phyloP scores from a whole-genome alignment of 92 coral and sea anemone genomes.

The Actinernus sp. region DNA sequence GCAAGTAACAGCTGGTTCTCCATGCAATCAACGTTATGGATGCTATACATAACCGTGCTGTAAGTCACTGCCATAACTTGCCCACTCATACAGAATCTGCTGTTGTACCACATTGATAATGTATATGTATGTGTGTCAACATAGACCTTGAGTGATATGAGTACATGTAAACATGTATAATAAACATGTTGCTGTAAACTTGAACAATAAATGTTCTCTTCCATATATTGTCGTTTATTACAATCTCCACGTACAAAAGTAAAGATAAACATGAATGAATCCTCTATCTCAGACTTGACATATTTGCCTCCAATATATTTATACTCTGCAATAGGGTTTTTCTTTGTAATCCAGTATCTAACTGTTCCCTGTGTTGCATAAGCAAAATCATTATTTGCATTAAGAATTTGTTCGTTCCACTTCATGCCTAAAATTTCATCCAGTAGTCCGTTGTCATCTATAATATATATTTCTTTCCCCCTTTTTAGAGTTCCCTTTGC shows the following conservation, averaged over 20 bases:
- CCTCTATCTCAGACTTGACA: conserved; percentile 45
- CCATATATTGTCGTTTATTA: conserved; percentile 18
- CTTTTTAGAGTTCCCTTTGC: conserved; percentile 15
- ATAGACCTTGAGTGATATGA: too few species aligned
- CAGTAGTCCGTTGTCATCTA: conserved; percentile 13
- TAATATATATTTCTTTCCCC: conserved; percentile 17
- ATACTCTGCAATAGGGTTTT: conserved; percentile 33
- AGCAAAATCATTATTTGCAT: conserved; percentile 54
- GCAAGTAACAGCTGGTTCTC: too few species aligned
- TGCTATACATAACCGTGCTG: too few species aligned
- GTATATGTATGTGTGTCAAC: too few species aligned
- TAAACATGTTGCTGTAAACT: background rate
- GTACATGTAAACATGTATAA: background rate
- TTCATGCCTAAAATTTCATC: conserved; percentile 38
- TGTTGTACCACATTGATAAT: too few species aligned
- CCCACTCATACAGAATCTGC: too few species aligned
- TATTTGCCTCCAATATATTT: conserved; percentile 55
- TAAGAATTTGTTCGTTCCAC: conserved; percentile 55
- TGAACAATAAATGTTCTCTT: conserved; percentile 2
- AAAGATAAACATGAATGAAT: conserved; percentile 13
- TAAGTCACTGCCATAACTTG: too few species aligned
- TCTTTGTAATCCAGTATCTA: conserved; percentile 35
- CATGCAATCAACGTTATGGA: too few species aligned
- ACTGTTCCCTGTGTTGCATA: conserved; percentile 29
- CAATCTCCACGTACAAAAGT: conserved; percentile 59